Base-by-base conservation (phyloP, 2,797 vertebrate genomes). In the Sebastiscus albofasciatus region DNA sequence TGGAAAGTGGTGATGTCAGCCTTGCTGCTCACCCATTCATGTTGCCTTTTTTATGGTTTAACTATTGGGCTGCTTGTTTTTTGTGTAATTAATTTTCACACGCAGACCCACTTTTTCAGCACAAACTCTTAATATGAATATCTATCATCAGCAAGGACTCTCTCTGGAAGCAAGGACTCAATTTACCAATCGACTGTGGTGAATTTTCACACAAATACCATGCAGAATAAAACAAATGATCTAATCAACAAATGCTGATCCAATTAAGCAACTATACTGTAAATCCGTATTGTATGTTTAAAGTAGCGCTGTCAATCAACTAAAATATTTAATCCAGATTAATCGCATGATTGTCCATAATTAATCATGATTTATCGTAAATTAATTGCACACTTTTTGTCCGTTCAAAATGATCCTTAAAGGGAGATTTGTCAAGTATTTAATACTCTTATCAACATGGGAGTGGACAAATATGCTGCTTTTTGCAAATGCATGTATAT, bases 1-100 rank as follows among this genome's bases (percentile, higher is more conserved):
- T 89, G 58, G 84, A 90, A 85, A 87, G 89, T 82, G 71, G 36
- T 66, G 39, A 80, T 82, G 77, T 76, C 74, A 29, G 73, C 56
- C 64, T 22, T 29, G n/a, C 52, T 26, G 31, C 20, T 77, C 64
- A 3, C 27, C 62, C 36, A 22, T 90, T 89, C 42, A 72, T 12
- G 9, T 9, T 4, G 26, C 54, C 29, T 49, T 77, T 66, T 46
- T 72, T 52, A 52, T 72, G 62, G 62, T 75, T 88, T 78, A 61
- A 74, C 59, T 73, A 14, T 66, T 26, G 13, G 16, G 6, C 13
- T 46, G 29, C 18, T 33, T 60, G 22, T 77, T 78, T 83, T 85
- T 83, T 55, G 26, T 75, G 66, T 67, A 46, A 77, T 86, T 84
- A 36, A 72, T 88, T 88, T 90, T 83, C 67, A 70, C 33, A 34